phyloP scores from a whole-genome alignment of 1,140 invertebrate species.

The Drosophila watanabei region DNA sequence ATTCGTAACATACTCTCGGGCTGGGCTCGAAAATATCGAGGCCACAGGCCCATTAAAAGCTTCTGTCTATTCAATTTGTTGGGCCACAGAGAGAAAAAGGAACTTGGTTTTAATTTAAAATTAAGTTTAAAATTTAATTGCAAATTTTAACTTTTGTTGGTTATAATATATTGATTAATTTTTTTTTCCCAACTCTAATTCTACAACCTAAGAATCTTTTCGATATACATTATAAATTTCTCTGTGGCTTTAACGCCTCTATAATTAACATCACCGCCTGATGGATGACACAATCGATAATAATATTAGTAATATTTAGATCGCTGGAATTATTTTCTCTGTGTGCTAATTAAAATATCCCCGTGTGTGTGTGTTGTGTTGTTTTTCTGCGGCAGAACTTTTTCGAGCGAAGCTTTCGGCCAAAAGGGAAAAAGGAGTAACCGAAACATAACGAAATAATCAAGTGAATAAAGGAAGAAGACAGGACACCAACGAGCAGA shows the following conservation, averaged over 20 bases:
- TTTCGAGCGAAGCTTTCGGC: constrained; percentile 27
- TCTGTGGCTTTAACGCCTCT: neutral
- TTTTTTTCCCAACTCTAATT: too few species aligned
- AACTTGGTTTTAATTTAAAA: rapidly evolving
- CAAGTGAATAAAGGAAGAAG: constrained; percentile 7
- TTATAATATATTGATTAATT: neutral
- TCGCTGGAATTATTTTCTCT: neutral
- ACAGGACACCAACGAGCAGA: constrained; percentile 17
- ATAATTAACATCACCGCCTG: neutral
- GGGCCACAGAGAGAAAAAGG: neutral
- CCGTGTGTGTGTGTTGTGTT: constrained; percentile 6
- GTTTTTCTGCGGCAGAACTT: constrained; percentile 32
- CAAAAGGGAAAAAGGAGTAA: constrained; percentile 19
- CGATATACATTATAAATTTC: neutral
- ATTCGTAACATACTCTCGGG: constrained; percentile 47
- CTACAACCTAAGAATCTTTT: neutral
- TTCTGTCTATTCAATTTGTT: constrained; percentile 30
- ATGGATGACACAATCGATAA: neutral
- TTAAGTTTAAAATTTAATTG: neutral
- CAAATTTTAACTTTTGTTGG: neutral
- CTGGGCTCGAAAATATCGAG: constrained; percentile 16
- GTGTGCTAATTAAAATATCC: constrained; percentile 36
- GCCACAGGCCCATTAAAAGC: constrained; percentile 21
- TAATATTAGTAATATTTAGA: neutral
- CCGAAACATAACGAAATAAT: constrained; percentile 9